Conservation (phyloP, 1,140 invertebrate genomes). For the Psix sp. region DNA sequence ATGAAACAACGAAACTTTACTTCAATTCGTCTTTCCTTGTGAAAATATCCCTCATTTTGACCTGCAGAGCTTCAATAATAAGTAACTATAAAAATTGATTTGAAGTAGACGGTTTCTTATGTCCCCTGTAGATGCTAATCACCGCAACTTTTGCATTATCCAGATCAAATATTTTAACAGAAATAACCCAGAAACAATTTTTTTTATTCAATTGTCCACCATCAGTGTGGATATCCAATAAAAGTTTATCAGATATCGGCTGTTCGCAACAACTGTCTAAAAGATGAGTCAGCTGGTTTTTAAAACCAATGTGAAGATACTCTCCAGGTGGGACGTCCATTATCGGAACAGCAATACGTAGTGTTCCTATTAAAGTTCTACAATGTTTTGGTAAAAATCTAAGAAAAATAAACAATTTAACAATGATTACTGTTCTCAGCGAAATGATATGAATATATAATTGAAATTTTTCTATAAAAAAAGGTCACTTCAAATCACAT, state of each 20-base stretch:
- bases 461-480: too few species aligned
- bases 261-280: not conserved
- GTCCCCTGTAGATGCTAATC: conserved; percentile 11
- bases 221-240: conserved; percentile 9
- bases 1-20: conserved; percentile 13
- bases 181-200: conserved; percentile 12
- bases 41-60: conserved; percentile 1
- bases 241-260: not conserved
- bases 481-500: too few species aligned
- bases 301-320: conserved; percentile 15
- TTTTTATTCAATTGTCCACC: conserved; percentile 17
- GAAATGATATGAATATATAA: too few species aligned
- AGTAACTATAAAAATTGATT: conserved; percentile 8
- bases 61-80: not conserved
- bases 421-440: too few species aligned
- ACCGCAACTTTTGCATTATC: conserved; percentile 9
- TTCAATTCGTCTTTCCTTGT: not conserved
- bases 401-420: too few species aligned
- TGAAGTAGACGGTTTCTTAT: conserved; percentile 9
- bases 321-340: conserved; percentile 6
- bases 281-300: not conserved
- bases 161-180: conserved; percentile 6
- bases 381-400: not conserved
- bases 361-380: not conserved
- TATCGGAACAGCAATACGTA: not conserved